Base-by-base conservation (phyloP, 2,113 vertebrate genomes). In the Zosterops borbonicus region DNA sequence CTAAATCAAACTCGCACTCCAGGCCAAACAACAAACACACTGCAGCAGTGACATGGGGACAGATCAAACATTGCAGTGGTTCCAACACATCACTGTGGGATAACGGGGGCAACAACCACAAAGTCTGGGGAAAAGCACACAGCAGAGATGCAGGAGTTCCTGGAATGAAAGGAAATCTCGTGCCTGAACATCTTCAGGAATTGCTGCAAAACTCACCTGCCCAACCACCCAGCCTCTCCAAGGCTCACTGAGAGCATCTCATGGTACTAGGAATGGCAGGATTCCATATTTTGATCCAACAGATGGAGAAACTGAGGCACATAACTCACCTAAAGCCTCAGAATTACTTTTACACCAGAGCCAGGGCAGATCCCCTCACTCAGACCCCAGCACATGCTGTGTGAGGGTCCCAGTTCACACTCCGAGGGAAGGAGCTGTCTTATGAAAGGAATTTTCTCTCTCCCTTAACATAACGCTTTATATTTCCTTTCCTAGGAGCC, bases 381-480 rank as follows among this genome's bases (percentile, higher is more conserved):
- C 44, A 2, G 8, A 25, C 9, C 19, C 28, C 6, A 18, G 70
- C 18, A 41, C 25, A 31, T 0, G 0, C 50, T 44, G 41, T 21
- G 24, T 67, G 69, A 2, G 9, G 28, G 39, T 75, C 78, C 44
- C 39, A 65, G 35, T 52, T 91, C 20, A 42, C 1, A 11, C 25
- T 67, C 33, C 60, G 42, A 42, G 12, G 12, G n/a, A 55, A 69
- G 55, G 47, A 5, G 20, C 41, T 83, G 31, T 11, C 91, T 93
- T 17, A 50, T 24, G 2, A 16, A 85, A 60, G 23, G 21, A 76
- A 9, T n/a, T 63, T 9, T 37, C 6, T 13, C 10, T 67, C 18
- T 75, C 28, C 25, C 9, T 31, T 62, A 46, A 55, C 9, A 42
- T 0, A 3, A 24, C 8, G 19, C 11, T 52, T 75, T 63, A 42